Evolutionary conservation across 2,113 vertebrate genomes (phyloP).

Genomic region (Stictonetta naevosa): DNA sequence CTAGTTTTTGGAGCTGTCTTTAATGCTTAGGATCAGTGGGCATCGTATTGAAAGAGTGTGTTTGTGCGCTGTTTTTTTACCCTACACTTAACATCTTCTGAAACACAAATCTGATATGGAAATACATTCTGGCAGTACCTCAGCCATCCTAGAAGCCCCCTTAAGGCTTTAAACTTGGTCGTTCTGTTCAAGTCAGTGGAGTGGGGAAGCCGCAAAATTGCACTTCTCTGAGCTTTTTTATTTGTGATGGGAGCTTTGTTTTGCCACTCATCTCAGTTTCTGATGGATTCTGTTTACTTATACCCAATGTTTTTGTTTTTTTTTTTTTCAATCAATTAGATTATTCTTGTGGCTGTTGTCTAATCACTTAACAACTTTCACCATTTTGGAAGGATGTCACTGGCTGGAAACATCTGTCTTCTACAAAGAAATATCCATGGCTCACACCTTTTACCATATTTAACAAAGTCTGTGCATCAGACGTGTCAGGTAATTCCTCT

Average conservation of each 20-base stretch:
- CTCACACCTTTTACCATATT: neutral
- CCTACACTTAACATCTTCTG: neutral
- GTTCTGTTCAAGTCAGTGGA: neutral
- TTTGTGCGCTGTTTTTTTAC: neutral
- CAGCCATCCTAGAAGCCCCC: neutral
- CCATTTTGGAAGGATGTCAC: neutral
- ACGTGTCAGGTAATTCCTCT: neutral
- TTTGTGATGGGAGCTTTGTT: neutral
- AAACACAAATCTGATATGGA: neutral
- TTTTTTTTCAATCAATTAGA: neutral
- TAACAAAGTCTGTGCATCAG: neutral
- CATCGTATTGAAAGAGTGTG: neutral
- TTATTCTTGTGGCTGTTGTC: neutral
- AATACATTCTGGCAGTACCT: neutral
- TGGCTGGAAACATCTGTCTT: neutral
- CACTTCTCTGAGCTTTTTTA: neutral
- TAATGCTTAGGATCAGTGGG: neutral
- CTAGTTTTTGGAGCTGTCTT: slow-evolving; percentile 21
- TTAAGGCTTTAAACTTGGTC: neutral
- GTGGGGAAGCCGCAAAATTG: neutral
- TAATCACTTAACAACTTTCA: neutral
- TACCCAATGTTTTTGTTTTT: neutral
- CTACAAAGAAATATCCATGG: neutral
- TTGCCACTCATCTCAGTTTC: neutral
- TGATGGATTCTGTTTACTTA: neutral